Conservation (phyloP, 2,113 vertebrate genomes). For the Solea senegalensis region DNA sequence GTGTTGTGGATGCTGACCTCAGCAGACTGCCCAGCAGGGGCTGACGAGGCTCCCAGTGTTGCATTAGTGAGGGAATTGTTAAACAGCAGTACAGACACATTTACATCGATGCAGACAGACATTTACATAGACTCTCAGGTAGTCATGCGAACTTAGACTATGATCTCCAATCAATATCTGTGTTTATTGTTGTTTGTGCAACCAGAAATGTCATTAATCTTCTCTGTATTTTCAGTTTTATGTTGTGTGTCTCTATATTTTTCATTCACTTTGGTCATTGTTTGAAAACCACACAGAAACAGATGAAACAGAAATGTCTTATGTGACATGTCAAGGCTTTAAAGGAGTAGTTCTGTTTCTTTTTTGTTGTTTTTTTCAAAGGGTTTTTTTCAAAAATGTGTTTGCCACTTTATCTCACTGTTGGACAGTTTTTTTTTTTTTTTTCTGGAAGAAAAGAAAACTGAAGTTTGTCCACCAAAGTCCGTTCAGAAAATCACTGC, state of each 20-base stretch:
- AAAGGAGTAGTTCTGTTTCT: too few relatives aligned
- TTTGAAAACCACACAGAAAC: too few relatives aligned
- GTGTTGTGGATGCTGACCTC: constrained; percentile 74
- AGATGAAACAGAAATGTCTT: too few relatives aligned
- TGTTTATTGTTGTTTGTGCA: constrained; percentile 8
- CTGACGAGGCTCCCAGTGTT: constrained; percentile 71
- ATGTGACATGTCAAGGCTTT: too few relatives aligned
- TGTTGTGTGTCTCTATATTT: not conserved
- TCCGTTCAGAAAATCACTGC: too few relatives aligned
- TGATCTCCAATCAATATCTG: constrained; percentile 36
- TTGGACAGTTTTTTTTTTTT: too few relatives aligned
- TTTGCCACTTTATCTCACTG: too few relatives aligned
- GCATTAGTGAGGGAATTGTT: constrained; percentile 77
- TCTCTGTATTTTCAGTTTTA: too few relatives aligned
- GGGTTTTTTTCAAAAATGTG: too few relatives aligned
- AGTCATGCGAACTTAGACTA: constrained; percentile 25
- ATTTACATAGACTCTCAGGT: constrained; percentile 61
- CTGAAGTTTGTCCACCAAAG: too few relatives aligned
- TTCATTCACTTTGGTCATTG: not conserved
- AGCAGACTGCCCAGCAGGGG: constrained; percentile 67
- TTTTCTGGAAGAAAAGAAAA: too few relatives aligned
- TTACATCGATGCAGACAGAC: constrained; percentile 40
- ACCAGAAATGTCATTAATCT: not conserved
- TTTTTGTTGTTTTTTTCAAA: too few relatives aligned
- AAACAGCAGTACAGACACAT: constrained; percentile 65